A percentile compares a stretch with the other conserved stretches of the same genome.
phyloP scores from a whole-genome alignment of 2,113 vertebrate genomes.

The Cavia aperea region DNA sequence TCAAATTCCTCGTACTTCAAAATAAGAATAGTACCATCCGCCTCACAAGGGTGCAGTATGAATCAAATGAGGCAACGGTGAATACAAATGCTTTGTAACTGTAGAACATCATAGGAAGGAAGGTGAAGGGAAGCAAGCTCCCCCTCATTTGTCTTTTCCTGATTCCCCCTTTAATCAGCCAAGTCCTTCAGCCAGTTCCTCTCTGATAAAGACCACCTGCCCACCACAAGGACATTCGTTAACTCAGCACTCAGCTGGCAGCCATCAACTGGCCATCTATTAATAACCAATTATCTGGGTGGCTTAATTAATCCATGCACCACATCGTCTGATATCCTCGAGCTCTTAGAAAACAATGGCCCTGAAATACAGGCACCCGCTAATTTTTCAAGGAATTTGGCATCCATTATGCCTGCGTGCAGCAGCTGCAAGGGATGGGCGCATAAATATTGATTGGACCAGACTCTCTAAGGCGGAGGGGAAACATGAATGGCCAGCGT shows the following conservation, averaged over 20 bases:
- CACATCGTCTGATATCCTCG: conserved; percentile 31
- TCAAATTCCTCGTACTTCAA: neutral
- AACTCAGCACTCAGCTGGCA: conserved; percentile 60
- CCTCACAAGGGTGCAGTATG: neutral
- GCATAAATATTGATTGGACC: conserved; percentile 67
- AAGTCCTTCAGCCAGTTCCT: conserved; percentile 11
- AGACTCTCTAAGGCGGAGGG: conserved; percentile 25
- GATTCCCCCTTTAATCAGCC: conserved; percentile 32
- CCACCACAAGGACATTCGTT: conserved; percentile 27
- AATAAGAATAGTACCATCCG: neutral
- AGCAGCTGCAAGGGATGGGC: conserved; percentile 59
- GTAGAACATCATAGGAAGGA: neutral
- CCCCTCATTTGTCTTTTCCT: neutral
- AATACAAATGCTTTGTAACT: conserved; percentile 3
- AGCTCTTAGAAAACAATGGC: conserved; percentile 58
- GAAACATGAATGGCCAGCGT: conserved; percentile 20
- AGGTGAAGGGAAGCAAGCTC: neutral
- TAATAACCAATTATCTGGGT: conserved; percentile 66
- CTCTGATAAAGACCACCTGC: conserved; percentile 39
- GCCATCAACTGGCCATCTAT: conserved; percentile 56
- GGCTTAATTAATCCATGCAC: conserved; percentile 56
- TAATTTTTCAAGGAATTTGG: conserved; percentile 63
- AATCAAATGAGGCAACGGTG: conserved; percentile 2
- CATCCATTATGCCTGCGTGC: conserved; percentile 12
- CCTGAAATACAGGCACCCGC: conserved; percentile 42